Conservation (phyloP, 2,113 vertebrate species). For the Ptilonorhynchus violaceus region DNA sequence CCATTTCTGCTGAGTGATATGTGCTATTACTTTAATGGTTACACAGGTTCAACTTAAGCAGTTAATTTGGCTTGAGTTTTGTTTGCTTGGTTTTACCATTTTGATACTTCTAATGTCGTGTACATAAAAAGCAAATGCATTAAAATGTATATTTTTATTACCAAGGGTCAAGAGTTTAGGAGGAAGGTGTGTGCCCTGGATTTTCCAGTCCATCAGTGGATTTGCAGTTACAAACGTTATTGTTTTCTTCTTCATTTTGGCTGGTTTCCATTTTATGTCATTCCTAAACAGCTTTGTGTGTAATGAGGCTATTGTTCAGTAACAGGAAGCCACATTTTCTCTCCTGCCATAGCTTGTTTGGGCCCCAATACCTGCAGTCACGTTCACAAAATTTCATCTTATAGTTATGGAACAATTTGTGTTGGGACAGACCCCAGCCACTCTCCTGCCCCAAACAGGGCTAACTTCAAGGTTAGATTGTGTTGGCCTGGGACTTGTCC, state of each 20-base stretch:
- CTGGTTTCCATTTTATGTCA: background rate
- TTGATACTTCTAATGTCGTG: background rate
- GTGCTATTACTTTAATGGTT: background rate
- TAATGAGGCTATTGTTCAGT: background rate
- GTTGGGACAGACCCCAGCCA: background rate
- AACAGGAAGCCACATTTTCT: background rate
- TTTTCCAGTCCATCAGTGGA: background rate
- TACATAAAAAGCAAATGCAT: background rate
- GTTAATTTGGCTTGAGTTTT: background rate
- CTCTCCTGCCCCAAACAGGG: background rate
- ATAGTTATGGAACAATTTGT: background rate
- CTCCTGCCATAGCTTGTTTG: background rate
- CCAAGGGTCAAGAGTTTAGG: background rate
- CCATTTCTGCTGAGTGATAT: background rate
- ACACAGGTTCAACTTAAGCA: background rate
- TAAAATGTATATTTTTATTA: background rate
- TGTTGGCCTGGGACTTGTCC: rapidly evolving
- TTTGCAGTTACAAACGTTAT: background rate
- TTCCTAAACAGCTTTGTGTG: background rate
- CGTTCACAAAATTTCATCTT: background rate
- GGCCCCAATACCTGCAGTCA: background rate
- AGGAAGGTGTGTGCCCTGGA: background rate
- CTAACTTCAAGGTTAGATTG: background rate
- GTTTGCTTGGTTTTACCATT: background rate
- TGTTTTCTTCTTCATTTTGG: background rate